A percentile compares a stretch with the other conserved stretches of the same genome.
These are phyloP conservation scores for Epizoanthus scotinus DNA, from an alignment of 92 coral and sea anemone genomes.

Conservation along the genomic window DNA sequence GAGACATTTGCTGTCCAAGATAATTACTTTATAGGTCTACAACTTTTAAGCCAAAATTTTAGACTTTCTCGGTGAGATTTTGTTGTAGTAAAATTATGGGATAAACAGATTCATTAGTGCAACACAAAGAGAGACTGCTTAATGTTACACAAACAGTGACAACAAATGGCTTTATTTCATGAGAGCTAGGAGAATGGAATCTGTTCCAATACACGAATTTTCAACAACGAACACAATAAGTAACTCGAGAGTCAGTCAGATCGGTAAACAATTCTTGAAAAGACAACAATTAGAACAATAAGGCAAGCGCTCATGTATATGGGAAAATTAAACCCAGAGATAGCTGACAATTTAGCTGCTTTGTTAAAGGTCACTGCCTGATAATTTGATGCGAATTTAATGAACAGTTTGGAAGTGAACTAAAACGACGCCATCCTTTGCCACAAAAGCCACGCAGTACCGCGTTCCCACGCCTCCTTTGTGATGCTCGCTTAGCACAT, in stretches of 20 bases:
- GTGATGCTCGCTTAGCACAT: background rate
- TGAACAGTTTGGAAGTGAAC: conserved; percentile 12
- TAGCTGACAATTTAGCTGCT: background rate
- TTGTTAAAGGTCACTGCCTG: background rate
- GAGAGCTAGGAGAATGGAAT: background rate
- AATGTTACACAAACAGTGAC: background rate
- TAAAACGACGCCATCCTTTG: conserved; percentile 16
- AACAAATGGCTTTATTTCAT: background rate
- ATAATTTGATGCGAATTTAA: conserved; percentile 8
- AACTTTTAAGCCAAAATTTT: background rate
- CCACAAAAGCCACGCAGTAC: conserved; percentile 4
- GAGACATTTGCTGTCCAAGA: no score
- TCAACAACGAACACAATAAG: background rate
- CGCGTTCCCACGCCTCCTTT: conserved; percentile 16
- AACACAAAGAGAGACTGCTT: background rate
- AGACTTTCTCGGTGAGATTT: background rate
- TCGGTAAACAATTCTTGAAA: background rate
- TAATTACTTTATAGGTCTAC: no score
- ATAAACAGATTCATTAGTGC: background rate
- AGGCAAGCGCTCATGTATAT: background rate
- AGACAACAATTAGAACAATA: conserved; percentile 23
- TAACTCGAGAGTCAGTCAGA: background rate
- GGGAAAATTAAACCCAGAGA: conserved; percentile 7
- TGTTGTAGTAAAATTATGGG: background rate
- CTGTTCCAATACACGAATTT: conserved; percentile 1